These are phyloP conservation scores for Parasteatoda tepidariorum DNA, from an alignment of 1,140 invertebrate genomes.

Conservation along the genomic window DNA sequence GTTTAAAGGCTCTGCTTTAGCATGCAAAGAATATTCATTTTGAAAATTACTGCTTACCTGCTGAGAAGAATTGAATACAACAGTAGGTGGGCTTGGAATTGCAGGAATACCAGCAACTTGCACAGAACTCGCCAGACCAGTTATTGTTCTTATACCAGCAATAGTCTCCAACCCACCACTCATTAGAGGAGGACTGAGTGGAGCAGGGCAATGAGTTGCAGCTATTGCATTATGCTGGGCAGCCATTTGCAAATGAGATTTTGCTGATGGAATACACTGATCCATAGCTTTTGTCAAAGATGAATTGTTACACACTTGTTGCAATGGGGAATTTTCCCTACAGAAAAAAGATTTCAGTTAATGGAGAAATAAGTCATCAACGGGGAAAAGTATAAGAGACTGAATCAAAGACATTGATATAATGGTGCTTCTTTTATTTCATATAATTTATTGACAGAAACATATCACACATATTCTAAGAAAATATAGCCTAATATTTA, in stretches of 20 bases:
- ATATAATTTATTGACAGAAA: too few species aligned
- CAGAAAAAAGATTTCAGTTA: constrained; percentile 29
- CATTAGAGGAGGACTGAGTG: constrained; percentile 49
- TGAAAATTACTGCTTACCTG: too few species aligned
- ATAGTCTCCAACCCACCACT: constrained; percentile 39
- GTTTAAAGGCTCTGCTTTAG: too few species aligned
- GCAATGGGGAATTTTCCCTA: constrained; percentile 48
- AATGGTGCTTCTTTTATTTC: too few species aligned
- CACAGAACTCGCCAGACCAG: constrained; percentile 57
- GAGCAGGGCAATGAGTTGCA: constrained; percentile 39
- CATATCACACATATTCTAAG: too few species aligned
- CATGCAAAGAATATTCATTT: too few species aligned
- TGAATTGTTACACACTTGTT: constrained; percentile 38
- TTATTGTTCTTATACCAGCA: constrained; percentile 48
- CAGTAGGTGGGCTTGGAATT: constrained; percentile 83
- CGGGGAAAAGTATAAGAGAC: too few species aligned
- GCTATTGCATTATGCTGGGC: constrained; percentile 40
- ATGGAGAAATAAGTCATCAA: too few species aligned
- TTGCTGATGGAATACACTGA: constrained; percentile 39
- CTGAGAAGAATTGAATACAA: constrained; percentile 79
- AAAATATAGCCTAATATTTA: too few species aligned
- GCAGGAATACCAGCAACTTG: constrained; percentile 82
- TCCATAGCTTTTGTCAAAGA: constrained; percentile 44
- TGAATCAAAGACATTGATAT: too few species aligned
- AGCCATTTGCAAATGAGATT: constrained; percentile 47